phyloP scores from a whole-genome alignment of 2,797 vertebrate species.

The Myotis myotis region DNA sequence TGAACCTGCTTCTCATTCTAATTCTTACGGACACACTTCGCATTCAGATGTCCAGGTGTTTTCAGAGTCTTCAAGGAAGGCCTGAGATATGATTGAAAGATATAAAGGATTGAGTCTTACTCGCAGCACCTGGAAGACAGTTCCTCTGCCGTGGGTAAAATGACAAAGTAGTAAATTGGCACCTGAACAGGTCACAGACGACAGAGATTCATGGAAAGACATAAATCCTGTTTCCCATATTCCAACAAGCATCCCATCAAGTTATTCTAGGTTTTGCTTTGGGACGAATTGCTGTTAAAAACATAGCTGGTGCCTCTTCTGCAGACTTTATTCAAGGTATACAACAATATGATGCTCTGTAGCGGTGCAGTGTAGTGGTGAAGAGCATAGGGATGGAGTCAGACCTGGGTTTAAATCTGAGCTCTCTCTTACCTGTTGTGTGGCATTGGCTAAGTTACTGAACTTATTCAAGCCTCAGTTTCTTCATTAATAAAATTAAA shows the following conservation, averaged over 20 bases:
- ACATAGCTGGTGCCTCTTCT: background rate
- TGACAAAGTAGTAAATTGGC: background rate
- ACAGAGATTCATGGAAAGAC: background rate
- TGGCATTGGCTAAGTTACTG: background rate
- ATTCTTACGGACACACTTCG: accelerated
- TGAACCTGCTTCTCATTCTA: accelerated
- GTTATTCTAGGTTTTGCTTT: background rate
- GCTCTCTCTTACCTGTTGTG: background rate
- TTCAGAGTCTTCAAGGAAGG: background rate
- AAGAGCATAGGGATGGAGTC: background rate
- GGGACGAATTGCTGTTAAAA: background rate
- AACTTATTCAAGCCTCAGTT: background rate
- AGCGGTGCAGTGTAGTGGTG: accelerated
- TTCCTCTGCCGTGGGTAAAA: background rate
- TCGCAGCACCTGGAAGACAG: background rate
- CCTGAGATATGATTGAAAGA: background rate
- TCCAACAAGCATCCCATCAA: background rate
- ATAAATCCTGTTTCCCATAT: background rate
- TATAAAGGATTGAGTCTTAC: background rate
- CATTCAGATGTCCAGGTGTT: background rate
- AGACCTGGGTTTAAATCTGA: background rate
- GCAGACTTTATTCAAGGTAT: background rate
- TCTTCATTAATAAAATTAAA: background rate
- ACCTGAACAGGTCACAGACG: background rate
- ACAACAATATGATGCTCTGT: accelerated